Percentiles rank a stretch among this genome's conserved stretches.
Evolutionary conservation across 2,113 vertebrate genomes (phyloP).

Genomic region (Geococcyx californianus): DNA sequence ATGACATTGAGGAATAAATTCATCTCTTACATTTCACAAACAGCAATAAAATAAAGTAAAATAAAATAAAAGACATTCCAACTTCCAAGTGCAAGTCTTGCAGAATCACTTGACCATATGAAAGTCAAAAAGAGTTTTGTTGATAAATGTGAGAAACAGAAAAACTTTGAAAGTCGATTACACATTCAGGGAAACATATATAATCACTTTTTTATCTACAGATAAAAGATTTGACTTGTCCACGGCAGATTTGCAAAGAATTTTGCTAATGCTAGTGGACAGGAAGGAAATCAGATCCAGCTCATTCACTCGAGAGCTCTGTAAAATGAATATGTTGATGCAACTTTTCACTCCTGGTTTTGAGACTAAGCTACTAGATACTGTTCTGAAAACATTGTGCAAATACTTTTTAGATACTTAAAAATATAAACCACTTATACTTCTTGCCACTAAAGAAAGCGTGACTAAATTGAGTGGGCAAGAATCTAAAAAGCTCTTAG

Average conservation of each 20-base stretch:
- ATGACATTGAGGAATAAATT: neutral
- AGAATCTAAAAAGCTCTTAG: constrained; percentile 1
- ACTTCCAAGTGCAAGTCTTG: neutral
- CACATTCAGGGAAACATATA: neutral
- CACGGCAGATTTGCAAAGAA: neutral
- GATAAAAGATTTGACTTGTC: neutral
- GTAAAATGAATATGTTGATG: constrained; percentile 1
- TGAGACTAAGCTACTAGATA: constrained; percentile 48
- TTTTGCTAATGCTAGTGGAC: neutral
- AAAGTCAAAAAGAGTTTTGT: neutral
- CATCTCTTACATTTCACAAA: neutral
- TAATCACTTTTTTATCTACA: neutral
- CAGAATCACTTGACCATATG: neutral
- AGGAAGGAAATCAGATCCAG: constrained; percentile 16
- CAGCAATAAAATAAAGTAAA: neutral
- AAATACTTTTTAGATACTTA: constrained; percentile 15
- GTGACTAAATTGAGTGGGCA: neutral
- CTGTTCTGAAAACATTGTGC: constrained; percentile 24
- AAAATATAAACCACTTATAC: constrained; percentile 2
- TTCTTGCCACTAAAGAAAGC: constrained; percentile 8
- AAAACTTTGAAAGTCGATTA: neutral
- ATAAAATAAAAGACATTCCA: neutral
- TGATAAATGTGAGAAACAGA: neutral
- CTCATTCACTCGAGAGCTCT: neutral
- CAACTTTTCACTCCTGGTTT: constrained; percentile 53